These are phyloP conservation scores for Microctonus aethiopoides DNA, from an alignment of 2,888 invertebrate species.

Conservation along the genomic window DNA sequence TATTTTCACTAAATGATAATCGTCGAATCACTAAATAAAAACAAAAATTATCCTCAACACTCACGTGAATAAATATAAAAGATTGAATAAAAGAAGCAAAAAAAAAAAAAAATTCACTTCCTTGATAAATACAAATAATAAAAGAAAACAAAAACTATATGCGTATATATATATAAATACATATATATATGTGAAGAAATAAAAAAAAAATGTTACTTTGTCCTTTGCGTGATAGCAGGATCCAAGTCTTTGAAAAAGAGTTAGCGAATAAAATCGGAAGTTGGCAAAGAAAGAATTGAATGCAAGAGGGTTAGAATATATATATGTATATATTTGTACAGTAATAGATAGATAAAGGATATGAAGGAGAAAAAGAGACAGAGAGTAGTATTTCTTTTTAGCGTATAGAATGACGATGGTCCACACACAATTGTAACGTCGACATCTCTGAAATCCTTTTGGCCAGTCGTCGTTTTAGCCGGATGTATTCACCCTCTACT, in stretches of 20 bases:
- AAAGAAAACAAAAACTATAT: neutral
- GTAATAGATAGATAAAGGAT: conserved; percentile 1
- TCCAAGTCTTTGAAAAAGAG: conserved; percentile 15
- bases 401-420: no score
- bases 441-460: conserved; percentile 41
- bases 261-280: conserved; percentile 22
- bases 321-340: neutral
- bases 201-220: neutral
- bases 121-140: no score
- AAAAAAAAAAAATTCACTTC: no score
- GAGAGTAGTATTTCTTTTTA: conserved; percentile 28
- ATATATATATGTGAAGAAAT: neutral
- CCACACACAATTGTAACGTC: conserved; percentile 36
- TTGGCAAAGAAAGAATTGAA: conserved; percentile 8
- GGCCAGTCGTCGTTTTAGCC: conserved; percentile 37
- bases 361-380: conserved; percentile 22
- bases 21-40: no score
- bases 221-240: neutral
- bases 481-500: conserved; percentile 32
- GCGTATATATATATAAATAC: no score
- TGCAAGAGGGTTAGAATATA: neutral
- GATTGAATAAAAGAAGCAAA: no score
- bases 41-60: no score
- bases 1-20: no score
- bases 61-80: no score